These are phyloP conservation scores for Diuraphis noxia DNA, from an alignment of 1,140 invertebrate species.

Conservation along the genomic window DNA sequence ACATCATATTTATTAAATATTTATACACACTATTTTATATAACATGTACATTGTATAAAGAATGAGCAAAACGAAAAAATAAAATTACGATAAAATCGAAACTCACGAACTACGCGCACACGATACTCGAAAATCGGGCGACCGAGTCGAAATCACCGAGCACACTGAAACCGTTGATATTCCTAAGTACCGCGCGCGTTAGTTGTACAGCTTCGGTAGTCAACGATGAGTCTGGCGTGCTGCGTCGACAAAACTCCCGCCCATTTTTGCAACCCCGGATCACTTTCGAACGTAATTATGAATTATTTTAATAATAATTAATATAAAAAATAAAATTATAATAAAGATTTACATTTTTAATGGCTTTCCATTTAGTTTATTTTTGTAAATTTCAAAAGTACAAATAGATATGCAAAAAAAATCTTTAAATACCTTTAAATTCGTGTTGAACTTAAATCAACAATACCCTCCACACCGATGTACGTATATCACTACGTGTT, in stretches of 20 bases:
- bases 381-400: neutral
- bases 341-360: neutral
- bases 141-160: constrained; percentile 13
- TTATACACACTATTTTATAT: neutral
- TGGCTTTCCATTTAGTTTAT: neutral
- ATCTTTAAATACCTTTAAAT: neutral
- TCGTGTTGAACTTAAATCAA: neutral
- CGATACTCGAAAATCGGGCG: constrained; percentile 18
- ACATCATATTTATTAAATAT: neutral
- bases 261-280: neutral
- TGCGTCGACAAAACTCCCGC: constrained; percentile 7
- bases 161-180: constrained; percentile 23
- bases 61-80: neutral
- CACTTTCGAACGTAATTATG: neutral
- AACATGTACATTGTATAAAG: neutral
- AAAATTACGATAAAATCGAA: neutral
- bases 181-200: neutral
- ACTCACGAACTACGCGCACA: constrained; percentile 8
- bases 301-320: neutral
- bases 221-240: neutral
- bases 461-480: neutral
- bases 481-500: too few species aligned
- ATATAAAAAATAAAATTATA: neutral
- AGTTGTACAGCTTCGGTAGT: constrained; percentile 23
- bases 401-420: neutral